Evolutionary conservation across 2,113 vertebrate genomes (phyloP).

Genomic region (Corvus hawaiiensis): DNA sequence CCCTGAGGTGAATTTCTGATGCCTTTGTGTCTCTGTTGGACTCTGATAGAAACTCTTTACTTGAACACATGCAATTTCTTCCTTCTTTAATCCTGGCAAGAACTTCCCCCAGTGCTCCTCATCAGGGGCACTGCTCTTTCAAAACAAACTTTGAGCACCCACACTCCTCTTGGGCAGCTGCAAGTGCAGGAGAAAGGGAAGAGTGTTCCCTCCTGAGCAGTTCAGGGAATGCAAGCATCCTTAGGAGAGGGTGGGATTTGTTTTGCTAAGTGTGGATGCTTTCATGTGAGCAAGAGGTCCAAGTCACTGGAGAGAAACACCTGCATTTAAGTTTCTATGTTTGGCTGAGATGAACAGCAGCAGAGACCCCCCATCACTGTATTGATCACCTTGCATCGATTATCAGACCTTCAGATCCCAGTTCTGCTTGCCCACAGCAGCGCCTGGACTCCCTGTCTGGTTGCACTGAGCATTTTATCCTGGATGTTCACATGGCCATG

Average conservation of each 20-base stretch:
- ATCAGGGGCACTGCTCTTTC: not conserved
- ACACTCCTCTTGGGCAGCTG: not conserved
- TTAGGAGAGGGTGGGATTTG: not conserved
- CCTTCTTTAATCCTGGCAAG: not conserved
- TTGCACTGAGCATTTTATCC: not conserved
- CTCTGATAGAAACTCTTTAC: not conserved
- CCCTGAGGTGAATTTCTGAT: not conserved
- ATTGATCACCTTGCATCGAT: not conserved
- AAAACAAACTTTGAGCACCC: not conserved
- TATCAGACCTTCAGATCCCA: not conserved
- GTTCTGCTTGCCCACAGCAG: not conserved
- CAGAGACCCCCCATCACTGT: not conserved
- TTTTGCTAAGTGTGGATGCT: not conserved
- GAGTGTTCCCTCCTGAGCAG: not conserved
- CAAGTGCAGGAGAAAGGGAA: not conserved
- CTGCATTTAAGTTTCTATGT: not conserved
- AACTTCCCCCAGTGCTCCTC: fast-evolving
- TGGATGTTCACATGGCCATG: not conserved
- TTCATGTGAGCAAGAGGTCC: not conserved
- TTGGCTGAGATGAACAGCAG: not conserved
- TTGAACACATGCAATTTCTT: not conserved
- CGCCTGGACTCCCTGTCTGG: not conserved
- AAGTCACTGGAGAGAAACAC: not conserved
- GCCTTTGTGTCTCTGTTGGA: not conserved
- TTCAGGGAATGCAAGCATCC: not conserved